Evolutionary conservation across 2,888 invertebrate species (phyloP).

Genomic region (Hydropsyche betteni): DNA sequence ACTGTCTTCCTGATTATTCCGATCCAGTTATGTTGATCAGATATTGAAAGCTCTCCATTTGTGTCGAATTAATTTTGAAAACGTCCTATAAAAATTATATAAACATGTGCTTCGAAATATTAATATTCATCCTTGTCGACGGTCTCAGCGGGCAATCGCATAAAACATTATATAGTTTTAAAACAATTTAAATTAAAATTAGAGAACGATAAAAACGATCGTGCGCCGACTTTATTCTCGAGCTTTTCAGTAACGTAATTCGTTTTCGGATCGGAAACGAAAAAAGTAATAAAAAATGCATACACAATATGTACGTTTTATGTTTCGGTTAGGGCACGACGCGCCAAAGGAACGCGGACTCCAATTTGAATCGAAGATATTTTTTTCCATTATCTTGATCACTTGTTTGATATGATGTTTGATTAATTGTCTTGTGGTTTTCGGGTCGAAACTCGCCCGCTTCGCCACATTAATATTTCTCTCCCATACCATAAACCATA

Average conservation of each 20-base stretch:
- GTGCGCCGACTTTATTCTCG: neutral
- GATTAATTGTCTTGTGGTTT: slow-evolving; percentile 42
- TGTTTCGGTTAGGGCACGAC: slow-evolving; percentile 34
- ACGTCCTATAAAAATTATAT: too few relatives aligned
- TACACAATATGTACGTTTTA: slow-evolving; percentile 9
- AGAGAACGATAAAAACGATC: neutral
- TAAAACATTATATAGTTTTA: neutral
- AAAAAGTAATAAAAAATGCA: neutral
- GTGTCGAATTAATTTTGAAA: neutral
- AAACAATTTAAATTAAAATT: too few relatives aligned
- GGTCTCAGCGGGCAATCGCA: neutral
- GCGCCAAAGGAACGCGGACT: slow-evolving; percentile 34
- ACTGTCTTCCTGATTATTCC: slow-evolving; percentile 25
- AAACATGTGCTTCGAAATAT: too few relatives aligned
- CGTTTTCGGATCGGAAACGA: neutral
- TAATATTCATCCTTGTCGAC: too few relatives aligned
- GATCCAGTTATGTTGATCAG: slow-evolving; percentile 16
- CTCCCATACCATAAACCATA: neutral
- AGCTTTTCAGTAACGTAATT: neutral
- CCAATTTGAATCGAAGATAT: slow-evolving; percentile 42
- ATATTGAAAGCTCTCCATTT: slow-evolving; percentile 11
- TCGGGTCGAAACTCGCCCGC: slow-evolving; percentile 30
- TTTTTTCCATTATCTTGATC: slow-evolving; percentile 42
- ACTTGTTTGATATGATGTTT: slow-evolving; percentile 42
- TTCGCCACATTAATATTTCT: slow-evolving; percentile 26